Evolutionary conservation across 2,113 vertebrate species (phyloP).

Genomic region (Cyprinodon variegatus): DNA sequence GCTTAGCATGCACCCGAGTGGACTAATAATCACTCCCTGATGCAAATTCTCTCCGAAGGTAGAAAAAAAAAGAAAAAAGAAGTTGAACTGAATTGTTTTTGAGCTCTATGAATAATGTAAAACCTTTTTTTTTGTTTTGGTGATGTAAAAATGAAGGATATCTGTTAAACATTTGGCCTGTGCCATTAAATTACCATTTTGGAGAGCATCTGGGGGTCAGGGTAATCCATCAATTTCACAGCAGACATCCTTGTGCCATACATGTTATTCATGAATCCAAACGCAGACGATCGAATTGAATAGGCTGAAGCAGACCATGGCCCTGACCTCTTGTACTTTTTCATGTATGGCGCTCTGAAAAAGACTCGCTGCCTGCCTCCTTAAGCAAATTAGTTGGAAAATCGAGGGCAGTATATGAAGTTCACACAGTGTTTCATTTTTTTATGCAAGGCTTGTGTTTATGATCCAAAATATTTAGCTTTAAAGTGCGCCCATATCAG

Average conservation of each 20-base stretch:
- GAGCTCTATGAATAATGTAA: conserved; percentile 71
- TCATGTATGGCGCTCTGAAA: conserved; percentile 34
- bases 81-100: conserved; percentile 64
- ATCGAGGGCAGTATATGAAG: conserved; percentile 9
- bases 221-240: conserved; percentile 77
- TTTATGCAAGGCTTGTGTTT: conserved; percentile 6
- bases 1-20: conserved; percentile 55
- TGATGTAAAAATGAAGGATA: conserved; percentile 63
- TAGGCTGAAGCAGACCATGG: conserved; percentile 56
- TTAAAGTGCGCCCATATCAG: background rate
- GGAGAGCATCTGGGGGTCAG: conserved; percentile 71
- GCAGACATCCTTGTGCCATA: conserved; percentile 55
- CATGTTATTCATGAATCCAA: conserved; percentile 71
- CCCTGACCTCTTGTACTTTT: conserved; percentile 45
- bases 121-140: conserved; percentile 32
- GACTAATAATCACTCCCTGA: conserved; percentile 66
- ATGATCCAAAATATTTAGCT: background rate
- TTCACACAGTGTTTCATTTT: conserved; percentile 30
- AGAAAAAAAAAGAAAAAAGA: conserved; percentile 23
- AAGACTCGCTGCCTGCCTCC: conserved; percentile 8
- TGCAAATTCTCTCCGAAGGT: conserved; percentile 48
- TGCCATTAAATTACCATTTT: conserved; percentile 72
- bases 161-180: conserved; percentile 60
- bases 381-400: conserved; percentile 26
- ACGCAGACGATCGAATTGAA: conserved; percentile 59